Percentiles rank a stretch among this genome's conserved stretches.
phyloP scores from a whole-genome alignment of 2,797 vertebrate genomes.

The Phylloscopus collybita region DNA sequence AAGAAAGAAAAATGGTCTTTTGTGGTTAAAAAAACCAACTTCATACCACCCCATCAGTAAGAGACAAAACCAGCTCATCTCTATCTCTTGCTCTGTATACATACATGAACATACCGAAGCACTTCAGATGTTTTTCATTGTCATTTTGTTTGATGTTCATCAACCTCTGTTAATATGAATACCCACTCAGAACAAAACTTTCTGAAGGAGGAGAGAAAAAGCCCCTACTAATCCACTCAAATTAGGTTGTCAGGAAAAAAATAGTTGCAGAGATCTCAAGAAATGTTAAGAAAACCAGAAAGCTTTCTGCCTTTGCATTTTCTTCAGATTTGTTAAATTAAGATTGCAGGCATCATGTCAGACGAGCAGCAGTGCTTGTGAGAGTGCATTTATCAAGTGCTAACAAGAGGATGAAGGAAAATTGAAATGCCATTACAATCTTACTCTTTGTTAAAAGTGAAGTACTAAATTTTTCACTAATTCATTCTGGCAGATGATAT shows the following conservation, averaged over 20 bases:
- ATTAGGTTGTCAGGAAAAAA: background rate
- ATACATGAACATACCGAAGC: background rate
- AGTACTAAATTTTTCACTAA: slow-evolving; percentile 33
- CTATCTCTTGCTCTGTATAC: background rate
- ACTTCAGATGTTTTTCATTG: background rate
- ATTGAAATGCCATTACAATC: slow-evolving; percentile 30
- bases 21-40: background rate
- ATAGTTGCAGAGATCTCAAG: background rate
- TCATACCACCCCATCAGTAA: background rate
- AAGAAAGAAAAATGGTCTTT: background rate
- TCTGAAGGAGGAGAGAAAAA: background rate
- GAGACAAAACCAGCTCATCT: background rate
- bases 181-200: background rate
- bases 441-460: slow-evolving; percentile 31
- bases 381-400: slow-evolving; percentile 40
- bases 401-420: slow-evolving; percentile 29
- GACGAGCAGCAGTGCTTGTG: background rate
- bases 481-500: slow-evolving; percentile 53
- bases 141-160: background rate
- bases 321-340: background rate
- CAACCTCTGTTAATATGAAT: background rate
- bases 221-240: background rate
- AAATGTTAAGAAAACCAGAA: background rate
- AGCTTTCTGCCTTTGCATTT: background rate
- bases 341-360: background rate